Percentiles rank a stretch among this genome's conserved stretches.
Conservation (phyloP, 1,140 invertebrate species). For the Geopemphigus sp. region DNA sequence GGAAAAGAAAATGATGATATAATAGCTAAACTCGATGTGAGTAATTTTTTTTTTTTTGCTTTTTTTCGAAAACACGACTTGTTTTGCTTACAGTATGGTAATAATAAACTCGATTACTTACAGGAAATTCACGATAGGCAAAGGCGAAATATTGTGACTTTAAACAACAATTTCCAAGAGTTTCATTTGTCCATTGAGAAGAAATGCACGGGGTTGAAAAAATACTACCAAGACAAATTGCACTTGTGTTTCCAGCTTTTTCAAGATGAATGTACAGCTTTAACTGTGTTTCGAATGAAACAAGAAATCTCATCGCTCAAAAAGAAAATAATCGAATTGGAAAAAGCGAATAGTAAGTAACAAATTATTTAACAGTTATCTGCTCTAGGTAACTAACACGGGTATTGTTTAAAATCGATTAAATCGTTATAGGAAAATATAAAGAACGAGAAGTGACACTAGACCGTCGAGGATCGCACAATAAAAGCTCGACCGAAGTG, state of each 20-base stretch:
- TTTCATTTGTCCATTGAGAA: conserved; percentile 35
- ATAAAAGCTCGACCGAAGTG: not conserved
- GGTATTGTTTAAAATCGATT: not conserved
- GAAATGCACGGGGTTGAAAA: conserved; percentile 8
- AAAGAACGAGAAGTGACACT: not conserved
- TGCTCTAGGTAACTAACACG: not conserved
- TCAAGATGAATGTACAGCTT: conserved; percentile 32
- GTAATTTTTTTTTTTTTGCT: not conserved
- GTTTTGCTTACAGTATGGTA: not conserved
- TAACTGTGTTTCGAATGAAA: conserved; percentile 10
- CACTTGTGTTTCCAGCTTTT: conserved; percentile 11
- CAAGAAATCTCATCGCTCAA: conserved; percentile 11
- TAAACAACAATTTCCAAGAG: conserved; percentile 28
- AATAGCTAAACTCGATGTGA: conserved; percentile 41
- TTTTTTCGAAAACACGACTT: not conserved
- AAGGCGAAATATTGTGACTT: not conserved
- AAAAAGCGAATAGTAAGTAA: conserved; percentile 11
- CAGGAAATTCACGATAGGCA: conserved; percentile 17
- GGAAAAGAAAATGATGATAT: conserved; percentile 38
- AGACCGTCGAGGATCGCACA: not conserved
- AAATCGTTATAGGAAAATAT: conserved; percentile 5
- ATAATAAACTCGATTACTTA: not conserved
- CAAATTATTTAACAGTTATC: not conserved
- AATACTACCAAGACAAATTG: conserved; percentile 30
- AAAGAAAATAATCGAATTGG: conserved; percentile 30